Conservation (phyloP, 2,888 invertebrate species). For the Torymus aiolomorphi region DNA sequence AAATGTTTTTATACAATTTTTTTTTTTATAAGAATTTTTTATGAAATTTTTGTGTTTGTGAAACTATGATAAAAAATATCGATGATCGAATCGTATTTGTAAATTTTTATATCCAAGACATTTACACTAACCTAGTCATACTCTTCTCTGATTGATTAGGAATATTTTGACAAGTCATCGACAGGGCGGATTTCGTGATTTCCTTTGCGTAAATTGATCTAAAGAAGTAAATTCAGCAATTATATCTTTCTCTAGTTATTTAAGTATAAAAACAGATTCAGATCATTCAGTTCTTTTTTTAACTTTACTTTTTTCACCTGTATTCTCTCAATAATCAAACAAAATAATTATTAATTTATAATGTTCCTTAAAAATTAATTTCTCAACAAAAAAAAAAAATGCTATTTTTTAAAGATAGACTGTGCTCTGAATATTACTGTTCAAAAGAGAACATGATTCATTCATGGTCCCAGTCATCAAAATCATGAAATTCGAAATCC, state of each 20-base stretch:
- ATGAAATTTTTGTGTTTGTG: slow-evolving; percentile 44
- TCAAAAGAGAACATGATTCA: slow-evolving; percentile 65
- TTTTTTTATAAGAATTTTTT: slow-evolving; percentile 44
- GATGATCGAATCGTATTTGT: slow-evolving; percentile 44
- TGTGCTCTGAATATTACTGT: slow-evolving; percentile 62
- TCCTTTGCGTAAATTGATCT: slow-evolving; percentile 28
- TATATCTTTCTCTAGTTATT: slow-evolving; percentile 25
- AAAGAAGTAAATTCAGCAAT: slow-evolving; percentile 44
- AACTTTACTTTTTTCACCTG: slow-evolving; percentile 38
- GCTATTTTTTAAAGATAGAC: slow-evolving; percentile 50
- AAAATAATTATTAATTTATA: slow-evolving; percentile 53
- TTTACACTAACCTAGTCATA: slow-evolving; percentile 47
- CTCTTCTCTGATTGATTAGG: slow-evolving; percentile 63
- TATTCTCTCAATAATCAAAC: slow-evolving; percentile 47
- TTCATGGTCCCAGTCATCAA: slow-evolving; percentile 71
- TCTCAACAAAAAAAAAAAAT: slow-evolving; percentile 52
- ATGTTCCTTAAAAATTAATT: slow-evolving; percentile 20
- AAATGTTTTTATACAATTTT: slow-evolving; percentile 41
- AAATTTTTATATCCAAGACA: slow-evolving; percentile 38
- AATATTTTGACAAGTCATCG: slow-evolving; percentile 66
- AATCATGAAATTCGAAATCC: slow-evolving; percentile 69
- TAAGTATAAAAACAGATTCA: slow-evolving; percentile 37
- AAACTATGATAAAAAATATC: slow-evolving; percentile 51
- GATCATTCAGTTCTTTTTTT: slow-evolving; percentile 5
- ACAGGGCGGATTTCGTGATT: slow-evolving; percentile 67